A percentile compares a stretch with the other conserved stretches of the same genome.
These are phyloP conservation scores for Actias luna DNA, from an alignment of 2,888 invertebrate species.

Conservation along the genomic window DNA sequence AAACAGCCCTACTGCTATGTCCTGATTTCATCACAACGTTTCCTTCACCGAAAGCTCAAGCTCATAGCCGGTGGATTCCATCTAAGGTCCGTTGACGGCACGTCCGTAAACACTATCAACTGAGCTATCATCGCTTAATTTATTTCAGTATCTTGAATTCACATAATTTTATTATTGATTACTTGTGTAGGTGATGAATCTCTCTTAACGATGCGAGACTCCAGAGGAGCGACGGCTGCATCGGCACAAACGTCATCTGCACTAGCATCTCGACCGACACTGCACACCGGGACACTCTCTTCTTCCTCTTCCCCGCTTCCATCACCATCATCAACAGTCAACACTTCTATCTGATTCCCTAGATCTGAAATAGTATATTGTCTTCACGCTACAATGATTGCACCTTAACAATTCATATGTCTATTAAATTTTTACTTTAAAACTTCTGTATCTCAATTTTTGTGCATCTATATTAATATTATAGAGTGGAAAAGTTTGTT, in stretches of 20 bases:
- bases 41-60: too few relatives aligned
- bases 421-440: too few relatives aligned
- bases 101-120: too few relatives aligned
- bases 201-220: conserved; percentile 38
- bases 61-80: too few relatives aligned
- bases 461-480: too few relatives aligned
- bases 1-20: too few relatives aligned
- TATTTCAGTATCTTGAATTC: not conserved
- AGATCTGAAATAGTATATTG: conserved; percentile 53
- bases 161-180: conserved; percentile 22
- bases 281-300: conserved; percentile 69
- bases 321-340: conserved; percentile 69
- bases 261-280: conserved; percentile 68
- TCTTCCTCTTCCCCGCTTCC: conserved; percentile 69
- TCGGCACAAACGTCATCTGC: conserved; percentile 74
- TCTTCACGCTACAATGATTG: not conserved
- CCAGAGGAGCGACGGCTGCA: conserved; percentile 72
- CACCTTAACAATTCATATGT: not conserved
- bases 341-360: conserved; percentile 77
- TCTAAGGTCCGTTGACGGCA: too few relatives aligned
- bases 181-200: conserved; percentile 67
- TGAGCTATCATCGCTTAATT: too few relatives aligned
- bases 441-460: too few relatives aligned
- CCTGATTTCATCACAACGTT: too few relatives aligned
- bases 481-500: too few relatives aligned